Evolutionary conservation across 2,113 vertebrate genomes (phyloP).

Genomic region (Ptilorrhoa leucosticta): DNA sequence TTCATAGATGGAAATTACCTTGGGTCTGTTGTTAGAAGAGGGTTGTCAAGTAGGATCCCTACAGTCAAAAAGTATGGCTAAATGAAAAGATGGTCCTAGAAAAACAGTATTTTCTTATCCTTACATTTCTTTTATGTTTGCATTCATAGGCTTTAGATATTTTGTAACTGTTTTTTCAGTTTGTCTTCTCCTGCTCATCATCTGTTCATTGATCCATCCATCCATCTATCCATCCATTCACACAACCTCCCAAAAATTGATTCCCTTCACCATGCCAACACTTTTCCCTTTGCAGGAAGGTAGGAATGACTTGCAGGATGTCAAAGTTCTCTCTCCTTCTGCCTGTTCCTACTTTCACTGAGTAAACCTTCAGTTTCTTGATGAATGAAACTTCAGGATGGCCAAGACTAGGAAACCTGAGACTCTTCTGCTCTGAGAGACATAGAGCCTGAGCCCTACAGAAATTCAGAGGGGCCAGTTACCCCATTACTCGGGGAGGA

Average conservation of each 20-base stretch:
- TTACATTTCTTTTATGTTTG: background rate
- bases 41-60: background rate
- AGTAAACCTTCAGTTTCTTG: background rate
- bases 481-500: background rate
- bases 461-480: background rate
- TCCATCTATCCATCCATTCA: background rate
- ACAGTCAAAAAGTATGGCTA: background rate
- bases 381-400: background rate
- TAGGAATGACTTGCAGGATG: background rate
- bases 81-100: background rate
- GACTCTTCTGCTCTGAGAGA: background rate
- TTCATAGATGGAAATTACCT: background rate
- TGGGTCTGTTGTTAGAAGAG: background rate
- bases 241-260: background rate
- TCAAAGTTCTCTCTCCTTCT: background rate
- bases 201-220: background rate
- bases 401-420: background rate
- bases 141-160: background rate
- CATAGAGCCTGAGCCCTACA: background rate
- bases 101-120: background rate
- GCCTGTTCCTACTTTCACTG: background rate
- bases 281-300: background rate
- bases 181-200: background rate
- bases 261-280: background rate
- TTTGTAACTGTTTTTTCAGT: background rate